These are phyloP conservation scores for Stegostoma tigrinum DNA, from an alignment of 2,113 vertebrate genomes.

Conservation along the genomic window DNA sequence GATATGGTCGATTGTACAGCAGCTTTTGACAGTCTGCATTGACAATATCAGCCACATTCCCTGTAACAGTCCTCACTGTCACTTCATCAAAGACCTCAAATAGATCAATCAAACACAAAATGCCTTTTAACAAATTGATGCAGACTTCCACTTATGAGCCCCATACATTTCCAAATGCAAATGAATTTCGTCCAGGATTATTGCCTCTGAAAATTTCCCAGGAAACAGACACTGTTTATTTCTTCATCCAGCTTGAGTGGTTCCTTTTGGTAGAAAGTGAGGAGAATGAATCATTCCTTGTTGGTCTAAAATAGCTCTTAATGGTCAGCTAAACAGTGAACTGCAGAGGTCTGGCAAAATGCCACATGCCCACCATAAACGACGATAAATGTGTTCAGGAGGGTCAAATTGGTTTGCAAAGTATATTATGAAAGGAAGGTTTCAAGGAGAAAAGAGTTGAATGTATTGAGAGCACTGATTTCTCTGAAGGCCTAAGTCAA, in stretches of 20 bases:
- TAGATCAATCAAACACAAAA: neutral
- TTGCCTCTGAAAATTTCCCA: neutral
- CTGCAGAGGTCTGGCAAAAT: neutral
- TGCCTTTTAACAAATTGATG: neutral
- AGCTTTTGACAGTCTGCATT: neutral
- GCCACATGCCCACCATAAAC: neutral
- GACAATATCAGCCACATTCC: neutral
- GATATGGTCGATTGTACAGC: neutral
- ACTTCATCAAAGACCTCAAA: neutral
- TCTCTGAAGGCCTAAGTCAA: neutral
- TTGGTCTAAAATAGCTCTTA: neutral
- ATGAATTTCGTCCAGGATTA: neutral
- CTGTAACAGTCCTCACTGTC: too few relatives aligned
- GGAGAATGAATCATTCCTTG: neutral
- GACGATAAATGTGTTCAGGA: neutral
- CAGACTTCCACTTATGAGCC: neutral
- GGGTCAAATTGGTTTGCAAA: neutral
- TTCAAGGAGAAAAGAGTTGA: neutral
- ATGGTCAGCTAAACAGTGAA: neutral
- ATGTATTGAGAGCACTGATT: neutral
- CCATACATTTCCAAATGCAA: neutral
- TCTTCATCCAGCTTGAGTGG: neutral
- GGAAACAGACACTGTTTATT: neutral
- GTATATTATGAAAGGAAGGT: neutral
- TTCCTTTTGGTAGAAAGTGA: neutral